phyloP scores from a whole-genome alignment of 2,113 vertebrate genomes.

The Cervus canadensis region DNA sequence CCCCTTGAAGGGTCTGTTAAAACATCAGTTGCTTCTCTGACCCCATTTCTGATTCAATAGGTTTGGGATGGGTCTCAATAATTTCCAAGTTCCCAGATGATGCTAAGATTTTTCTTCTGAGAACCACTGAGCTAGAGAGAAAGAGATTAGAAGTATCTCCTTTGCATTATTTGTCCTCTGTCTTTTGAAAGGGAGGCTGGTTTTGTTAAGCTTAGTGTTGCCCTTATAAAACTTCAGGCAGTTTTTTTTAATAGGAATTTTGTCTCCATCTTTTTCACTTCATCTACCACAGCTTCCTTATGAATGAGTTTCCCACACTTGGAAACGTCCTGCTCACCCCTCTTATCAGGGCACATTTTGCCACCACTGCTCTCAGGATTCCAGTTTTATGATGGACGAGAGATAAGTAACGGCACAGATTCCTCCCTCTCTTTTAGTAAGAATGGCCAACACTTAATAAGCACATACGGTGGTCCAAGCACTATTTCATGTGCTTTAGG shows the following conservation, averaged over 20 bases:
- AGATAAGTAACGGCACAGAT: background rate
- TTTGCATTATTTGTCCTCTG: background rate
- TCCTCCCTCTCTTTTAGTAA: background rate
- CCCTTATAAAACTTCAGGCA: slow-evolving; percentile 33
- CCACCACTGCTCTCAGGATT: background rate
- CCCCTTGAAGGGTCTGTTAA: background rate
- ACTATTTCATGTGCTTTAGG: background rate
- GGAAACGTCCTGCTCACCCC: background rate
- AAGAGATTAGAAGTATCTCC: background rate
- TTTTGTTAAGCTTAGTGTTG: slow-evolving; percentile 1
- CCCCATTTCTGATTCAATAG: background rate
- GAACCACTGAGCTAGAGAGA: background rate
- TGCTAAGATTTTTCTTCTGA: background rate
- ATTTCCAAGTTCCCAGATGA: background rate
- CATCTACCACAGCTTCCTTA: background rate
- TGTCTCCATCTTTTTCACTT: slow-evolving; percentile 7
- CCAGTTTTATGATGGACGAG: background rate
- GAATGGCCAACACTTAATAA: background rate
- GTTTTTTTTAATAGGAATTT: slow-evolving; percentile 7
- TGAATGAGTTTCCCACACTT: slow-evolving; percentile 26
- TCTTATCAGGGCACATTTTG: slow-evolving; percentile 51
- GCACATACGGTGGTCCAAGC: background rate
- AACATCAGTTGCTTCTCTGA: background rate
- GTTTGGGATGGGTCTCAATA: background rate
- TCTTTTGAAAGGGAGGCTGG: background rate